Base-by-base conservation (phyloP, 2,888 invertebrate species). In the Steromphala cineraria region DNA sequence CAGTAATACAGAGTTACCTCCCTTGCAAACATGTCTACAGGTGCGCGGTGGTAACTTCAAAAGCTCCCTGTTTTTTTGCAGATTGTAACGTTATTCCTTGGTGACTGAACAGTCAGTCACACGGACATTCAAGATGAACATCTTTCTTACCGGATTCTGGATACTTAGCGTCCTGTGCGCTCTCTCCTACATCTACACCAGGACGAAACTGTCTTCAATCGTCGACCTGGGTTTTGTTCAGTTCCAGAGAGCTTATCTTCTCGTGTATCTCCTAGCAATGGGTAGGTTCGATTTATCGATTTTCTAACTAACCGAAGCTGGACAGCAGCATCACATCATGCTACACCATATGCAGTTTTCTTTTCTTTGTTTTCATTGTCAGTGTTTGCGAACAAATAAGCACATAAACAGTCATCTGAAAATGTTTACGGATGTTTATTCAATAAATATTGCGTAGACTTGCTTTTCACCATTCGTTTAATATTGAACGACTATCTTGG, bases 181-280 rank as follows among this genome's bases (percentile, higher is more conserved):
- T 28, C 24, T 92, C n/a, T 85, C 94, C 55, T 94, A 91, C 87
- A 85, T 92, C 36, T 93, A 93, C 84, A 94, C 94, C 5, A 83
- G 92, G 67, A 89, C 90, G 7, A 90, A 91, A 28, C 74, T 92
- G n/a, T 84, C 90, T n/a, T 67, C 90, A 2, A 83, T 86, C 78
- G 89, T 84, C 46, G 94, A 94, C 89, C 88, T 91, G 0, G 87
- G 87, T 21, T 94, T 94, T 86, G 87, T 88, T 67, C 82, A 86
- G 24, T 94, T 94, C 86, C 94, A 94, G 87, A 87, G 92, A 53
- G 92, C 92, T n/a, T 94, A 94, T 86, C 87, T 94, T 80, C 83
- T 91, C 28, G 94, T 94, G 15, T 94, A 94, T 84, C 84, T 94
- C 79, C 89, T 94, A 81, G 94, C 94, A 13, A 94, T 94, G 89